Percentiles rank a stretch among this genome's conserved stretches.
Conservation (phyloP, 2,113 vertebrate genomes). For the Nothobranchius kuhntae region DNA sequence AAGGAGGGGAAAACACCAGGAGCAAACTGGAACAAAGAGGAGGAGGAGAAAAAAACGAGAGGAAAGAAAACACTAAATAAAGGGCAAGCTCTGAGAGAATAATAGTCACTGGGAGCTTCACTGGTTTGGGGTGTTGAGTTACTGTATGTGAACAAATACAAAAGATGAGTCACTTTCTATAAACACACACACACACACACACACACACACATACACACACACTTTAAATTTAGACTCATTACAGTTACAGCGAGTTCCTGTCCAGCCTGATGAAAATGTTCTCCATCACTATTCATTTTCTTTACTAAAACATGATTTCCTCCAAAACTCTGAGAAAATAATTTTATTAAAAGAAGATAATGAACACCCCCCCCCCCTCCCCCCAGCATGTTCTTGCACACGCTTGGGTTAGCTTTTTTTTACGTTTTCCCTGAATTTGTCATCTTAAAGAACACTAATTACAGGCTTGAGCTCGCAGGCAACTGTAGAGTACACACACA, state of each 20-base stretch:
- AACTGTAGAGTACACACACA: conserved; percentile 50
- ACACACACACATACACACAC: conserved; percentile 7
- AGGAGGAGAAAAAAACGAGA: background rate
- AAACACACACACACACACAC: conserved; percentile 1
- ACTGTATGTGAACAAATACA: conserved; percentile 45
- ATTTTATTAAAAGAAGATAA: conserved; percentile 8
- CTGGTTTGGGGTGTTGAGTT: conserved; percentile 49
- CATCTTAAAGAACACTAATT: conserved; percentile 74
- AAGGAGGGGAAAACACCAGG: background rate
- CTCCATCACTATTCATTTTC: conserved; percentile 21
- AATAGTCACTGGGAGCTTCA: conserved; percentile 29
- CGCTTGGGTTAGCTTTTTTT: conserved; percentile 29
- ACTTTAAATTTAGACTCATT: conserved; percentile 56
- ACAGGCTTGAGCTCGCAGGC: conserved; percentile 67
- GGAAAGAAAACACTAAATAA: conserved; percentile 6
- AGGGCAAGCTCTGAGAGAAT: conserved; percentile 6
- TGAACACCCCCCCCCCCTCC: background rate
- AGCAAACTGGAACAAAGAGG: background rate
- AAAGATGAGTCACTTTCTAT: conserved; percentile 63
- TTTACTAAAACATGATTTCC: conserved; percentile 22
- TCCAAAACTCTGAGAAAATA: conserved; percentile 15
- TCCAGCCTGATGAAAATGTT: background rate
- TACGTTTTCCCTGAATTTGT: conserved; percentile 68
- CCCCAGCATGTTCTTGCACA: conserved; percentile 5
- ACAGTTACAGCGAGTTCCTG: conserved; percentile 25